phyloP scores from a whole-genome alignment of 2,888 invertebrate species.

The Campopleginae sp. region DNA sequence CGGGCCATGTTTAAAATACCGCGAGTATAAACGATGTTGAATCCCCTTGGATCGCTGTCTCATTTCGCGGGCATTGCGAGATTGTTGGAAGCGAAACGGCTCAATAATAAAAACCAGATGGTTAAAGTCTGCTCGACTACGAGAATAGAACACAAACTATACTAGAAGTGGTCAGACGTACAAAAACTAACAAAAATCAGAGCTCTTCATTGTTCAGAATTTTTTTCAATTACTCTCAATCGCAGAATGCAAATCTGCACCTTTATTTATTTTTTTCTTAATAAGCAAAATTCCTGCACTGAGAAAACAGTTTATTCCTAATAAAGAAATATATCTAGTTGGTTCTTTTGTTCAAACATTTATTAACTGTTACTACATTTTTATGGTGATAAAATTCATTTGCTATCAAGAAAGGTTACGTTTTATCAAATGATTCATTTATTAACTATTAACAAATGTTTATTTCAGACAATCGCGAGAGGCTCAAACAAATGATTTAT shows the following conservation, averaged over 20 bases:
- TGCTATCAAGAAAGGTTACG: too few relatives aligned
- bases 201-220: background rate
- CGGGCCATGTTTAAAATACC: constrained; percentile 14
- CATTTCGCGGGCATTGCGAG: constrained; percentile 38
- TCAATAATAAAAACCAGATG: constrained; percentile 57
- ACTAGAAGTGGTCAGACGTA: constrained; percentile 16
- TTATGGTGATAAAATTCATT: too few relatives aligned
- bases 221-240: background rate
- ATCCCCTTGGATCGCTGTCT: constrained; percentile 20
- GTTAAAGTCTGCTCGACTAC: constrained; percentile 15
- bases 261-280: background rate
- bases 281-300: background rate
- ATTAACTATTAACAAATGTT: too few relatives aligned
- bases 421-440: too few relatives aligned
- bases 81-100: constrained; percentile 30
- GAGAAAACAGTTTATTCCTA: too few relatives aligned
- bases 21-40: constrained; percentile 2
- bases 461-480: too few relatives aligned
- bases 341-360: too few relatives aligned
- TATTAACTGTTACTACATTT: too few relatives aligned
- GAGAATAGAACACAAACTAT: constrained; percentile 37
- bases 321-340: too few relatives aligned
- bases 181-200: background rate
- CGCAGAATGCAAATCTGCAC: background rate
- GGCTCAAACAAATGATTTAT: too few relatives aligned